Evolutionary conservation across 2,113 vertebrate species (phyloP).

Genomic region (Chamaea fasciata): DNA sequence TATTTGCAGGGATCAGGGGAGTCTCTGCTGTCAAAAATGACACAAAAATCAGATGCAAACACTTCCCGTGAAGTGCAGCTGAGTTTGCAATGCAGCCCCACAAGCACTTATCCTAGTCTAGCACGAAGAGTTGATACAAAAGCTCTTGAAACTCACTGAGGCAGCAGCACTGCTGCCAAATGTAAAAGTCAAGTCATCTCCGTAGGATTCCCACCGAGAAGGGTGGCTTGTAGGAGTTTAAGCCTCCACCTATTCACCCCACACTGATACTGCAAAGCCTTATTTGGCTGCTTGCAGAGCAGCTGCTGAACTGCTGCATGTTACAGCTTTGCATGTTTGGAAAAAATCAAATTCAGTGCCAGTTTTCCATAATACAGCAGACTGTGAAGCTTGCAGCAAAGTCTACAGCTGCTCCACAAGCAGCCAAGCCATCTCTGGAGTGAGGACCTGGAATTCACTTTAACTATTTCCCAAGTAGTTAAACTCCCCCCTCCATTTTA

Average conservation of each 20-base stretch:
- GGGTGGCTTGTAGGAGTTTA: background rate
- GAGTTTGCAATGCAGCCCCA: background rate
- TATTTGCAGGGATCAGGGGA: background rate
- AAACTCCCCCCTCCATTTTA: background rate
- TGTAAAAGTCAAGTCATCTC: background rate
- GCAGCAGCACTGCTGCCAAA: background rate
- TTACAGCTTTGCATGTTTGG: background rate
- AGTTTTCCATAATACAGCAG: background rate
- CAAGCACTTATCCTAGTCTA: background rate
- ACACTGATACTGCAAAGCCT: background rate
- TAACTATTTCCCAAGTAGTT: background rate
- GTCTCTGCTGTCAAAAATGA: background rate
- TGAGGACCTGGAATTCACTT: background rate
- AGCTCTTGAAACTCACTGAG: background rate
- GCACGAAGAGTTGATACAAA: background rate
- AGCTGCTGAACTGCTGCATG: constrained; percentile 37
- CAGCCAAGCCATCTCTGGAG: constrained; percentile 7
- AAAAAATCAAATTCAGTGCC: background rate
- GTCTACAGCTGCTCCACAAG: constrained; percentile 28
- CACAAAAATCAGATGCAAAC: background rate
- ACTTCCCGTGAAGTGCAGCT: background rate
- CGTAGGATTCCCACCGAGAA: background rate
- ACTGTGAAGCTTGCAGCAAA: background rate
- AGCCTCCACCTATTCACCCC: constrained; percentile 16
- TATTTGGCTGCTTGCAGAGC: constrained; percentile 13